These are phyloP conservation scores for Torymus texanus DNA, from an alignment of 2,888 invertebrate species.

Conservation along the genomic window DNA sequence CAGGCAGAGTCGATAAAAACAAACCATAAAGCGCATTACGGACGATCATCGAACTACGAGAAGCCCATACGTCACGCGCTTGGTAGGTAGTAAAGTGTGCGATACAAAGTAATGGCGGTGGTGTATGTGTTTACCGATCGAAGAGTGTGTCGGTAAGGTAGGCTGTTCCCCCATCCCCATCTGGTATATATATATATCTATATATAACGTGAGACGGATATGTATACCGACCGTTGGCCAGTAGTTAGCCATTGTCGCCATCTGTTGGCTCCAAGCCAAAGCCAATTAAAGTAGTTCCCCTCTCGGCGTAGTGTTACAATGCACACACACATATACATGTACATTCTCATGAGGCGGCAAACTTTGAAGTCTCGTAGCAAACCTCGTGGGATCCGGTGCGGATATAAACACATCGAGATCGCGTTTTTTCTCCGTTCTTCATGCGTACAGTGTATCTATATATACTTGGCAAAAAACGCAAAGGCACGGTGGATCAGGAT, in stretches of 20 bases:
- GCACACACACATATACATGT: not conserved
- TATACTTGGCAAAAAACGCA: constrained; percentile 12
- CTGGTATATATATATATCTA: constrained; percentile 22
- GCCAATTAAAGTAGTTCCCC: constrained; percentile 37
- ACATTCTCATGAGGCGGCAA: not conserved
- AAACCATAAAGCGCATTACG: constrained; percentile 73
- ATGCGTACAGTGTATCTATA: not conserved
- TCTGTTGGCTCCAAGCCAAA: constrained; percentile 55
- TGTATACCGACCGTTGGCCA: constrained; percentile 36
- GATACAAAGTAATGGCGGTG: constrained; percentile 60
- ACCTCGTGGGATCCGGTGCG: constrained; percentile 1
- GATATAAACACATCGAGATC: constrained; percentile 9
- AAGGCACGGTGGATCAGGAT: not conserved
- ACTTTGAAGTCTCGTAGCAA: constrained; percentile 12
- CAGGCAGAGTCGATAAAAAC: constrained; percentile 71
- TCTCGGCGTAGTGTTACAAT: not conserved
- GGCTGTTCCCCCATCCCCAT: constrained; percentile 53
- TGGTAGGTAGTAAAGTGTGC: constrained; percentile 65
- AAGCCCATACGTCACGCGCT: constrained; percentile 60
- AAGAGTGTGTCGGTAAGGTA: constrained; percentile 71
- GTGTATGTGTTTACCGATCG: constrained; percentile 62
- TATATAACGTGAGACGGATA: not conserved
- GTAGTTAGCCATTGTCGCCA: constrained; percentile 38
- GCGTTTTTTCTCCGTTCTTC: not conserved
- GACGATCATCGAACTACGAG: constrained; percentile 72